These are phyloP conservation scores for Mormyrus proboscirostris DNA, from an alignment of 2,797 vertebrate genomes.

Conservation along the genomic window DNA sequence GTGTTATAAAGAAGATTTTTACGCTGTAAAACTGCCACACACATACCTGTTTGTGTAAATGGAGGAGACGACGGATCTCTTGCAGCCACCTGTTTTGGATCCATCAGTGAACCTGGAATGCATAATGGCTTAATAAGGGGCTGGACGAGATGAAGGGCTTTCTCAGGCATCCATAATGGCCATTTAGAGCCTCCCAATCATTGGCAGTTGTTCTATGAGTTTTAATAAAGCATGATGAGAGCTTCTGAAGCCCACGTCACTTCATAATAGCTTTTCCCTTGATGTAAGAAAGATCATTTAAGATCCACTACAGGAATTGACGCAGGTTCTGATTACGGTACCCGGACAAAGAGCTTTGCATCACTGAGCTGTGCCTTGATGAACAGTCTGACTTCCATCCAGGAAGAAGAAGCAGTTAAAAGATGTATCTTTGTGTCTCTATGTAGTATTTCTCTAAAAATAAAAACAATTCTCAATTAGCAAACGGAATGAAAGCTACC, in stretches of 20 bases:
- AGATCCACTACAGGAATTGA: slow-evolving; percentile 21
- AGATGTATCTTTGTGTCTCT: background rate
- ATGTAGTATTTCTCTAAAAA: background rate
- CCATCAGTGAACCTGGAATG: background rate
- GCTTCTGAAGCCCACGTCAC: slow-evolving; percentile 34
- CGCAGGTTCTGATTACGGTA: slow-evolving; percentile 23
- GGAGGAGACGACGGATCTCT: background rate
- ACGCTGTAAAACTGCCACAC: background rate
- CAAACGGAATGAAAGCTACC: background rate
- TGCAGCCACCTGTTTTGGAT: background rate
- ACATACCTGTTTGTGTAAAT: background rate
- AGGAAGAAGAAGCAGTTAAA: background rate
- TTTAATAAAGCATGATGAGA: slow-evolving; percentile 37
- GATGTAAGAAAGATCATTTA: slow-evolving; percentile 26
- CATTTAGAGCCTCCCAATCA: slow-evolving; percentile 8
- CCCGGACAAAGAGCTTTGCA: slow-evolving; percentile 17
- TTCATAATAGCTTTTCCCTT: slow-evolving; percentile 36
- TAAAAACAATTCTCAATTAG: background rate
- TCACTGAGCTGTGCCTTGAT: slow-evolving; percentile 22
- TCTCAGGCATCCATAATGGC: background rate
- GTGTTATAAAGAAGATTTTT: background rate
- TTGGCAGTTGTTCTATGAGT: slow-evolving; percentile 31
- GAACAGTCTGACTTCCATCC: slow-evolving; percentile 24
- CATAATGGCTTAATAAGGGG: background rate
- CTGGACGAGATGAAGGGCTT: background rate